These are phyloP conservation scores for Nemoura dubitans DNA, from an alignment of 2,888 invertebrate genomes.

Conservation along the genomic window DNA sequence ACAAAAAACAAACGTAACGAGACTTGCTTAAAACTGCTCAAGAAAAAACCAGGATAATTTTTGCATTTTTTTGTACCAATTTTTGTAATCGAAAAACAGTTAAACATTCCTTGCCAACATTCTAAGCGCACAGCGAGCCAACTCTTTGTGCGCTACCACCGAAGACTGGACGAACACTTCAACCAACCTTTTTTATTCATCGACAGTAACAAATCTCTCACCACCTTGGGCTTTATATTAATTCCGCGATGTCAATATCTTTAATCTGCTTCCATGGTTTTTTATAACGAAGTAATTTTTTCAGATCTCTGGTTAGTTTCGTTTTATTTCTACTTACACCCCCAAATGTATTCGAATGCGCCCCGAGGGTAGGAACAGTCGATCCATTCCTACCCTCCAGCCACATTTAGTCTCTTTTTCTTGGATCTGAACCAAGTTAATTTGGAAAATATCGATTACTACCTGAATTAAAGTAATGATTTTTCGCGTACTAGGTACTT, in stretches of 20 bases:
- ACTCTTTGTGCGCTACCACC: not conserved
- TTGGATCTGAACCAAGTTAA: not conserved
- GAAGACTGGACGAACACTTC: not conserved
- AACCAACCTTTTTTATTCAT: not conserved
- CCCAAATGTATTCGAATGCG: not conserved
- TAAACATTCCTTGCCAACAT: not conserved
- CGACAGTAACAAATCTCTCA: not conserved
- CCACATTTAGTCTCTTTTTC: not conserved
- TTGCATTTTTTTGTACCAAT: not conserved
- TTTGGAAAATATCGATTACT: not conserved
- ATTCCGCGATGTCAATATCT: not conserved
- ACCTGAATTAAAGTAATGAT: not conserved
- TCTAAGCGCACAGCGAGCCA: not conserved
- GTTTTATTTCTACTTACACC: not conserved
- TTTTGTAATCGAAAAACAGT: not conserved
- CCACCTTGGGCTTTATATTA: not conserved
- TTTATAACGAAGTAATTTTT: not conserved
- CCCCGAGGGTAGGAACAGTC: not conserved
- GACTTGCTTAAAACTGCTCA: conserved; percentile 9
- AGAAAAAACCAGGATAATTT: not conserved
- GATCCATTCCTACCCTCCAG: not conserved
- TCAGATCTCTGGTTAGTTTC: not conserved
- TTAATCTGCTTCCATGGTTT: not conserved
- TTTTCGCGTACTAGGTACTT: not conserved
- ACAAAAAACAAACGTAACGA: not conserved